A percentile compares a stretch with the other conserved stretches of the same genome.
Evolutionary conservation across 2,797 vertebrate species (phyloP).

Genomic region (Mormyrus proboscirostris): DNA sequence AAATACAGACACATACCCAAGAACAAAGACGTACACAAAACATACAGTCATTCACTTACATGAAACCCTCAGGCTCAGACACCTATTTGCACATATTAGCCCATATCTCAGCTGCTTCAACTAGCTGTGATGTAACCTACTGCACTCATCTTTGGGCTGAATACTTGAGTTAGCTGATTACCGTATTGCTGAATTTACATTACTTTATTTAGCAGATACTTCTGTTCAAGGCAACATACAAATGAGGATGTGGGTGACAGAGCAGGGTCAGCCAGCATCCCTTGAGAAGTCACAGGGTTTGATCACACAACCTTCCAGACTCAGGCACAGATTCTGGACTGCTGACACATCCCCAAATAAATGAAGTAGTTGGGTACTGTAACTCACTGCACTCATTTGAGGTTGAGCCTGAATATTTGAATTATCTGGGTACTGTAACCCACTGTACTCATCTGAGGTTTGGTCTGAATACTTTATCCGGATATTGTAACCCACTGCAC

Average conservation of each 20-base stretch:
- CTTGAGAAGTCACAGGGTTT: background rate
- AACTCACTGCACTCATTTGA: constrained; percentile 11
- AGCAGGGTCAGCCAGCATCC: background rate
- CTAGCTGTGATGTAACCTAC: constrained; percentile 13
- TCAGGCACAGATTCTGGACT: background rate
- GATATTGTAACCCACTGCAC: background rate
- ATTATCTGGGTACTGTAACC: background rate
- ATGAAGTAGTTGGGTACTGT: background rate
- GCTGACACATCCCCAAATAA: background rate
- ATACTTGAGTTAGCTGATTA: background rate
- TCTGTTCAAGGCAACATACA: background rate
- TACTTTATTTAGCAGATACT: background rate
- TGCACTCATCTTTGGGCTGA: constrained; percentile 13
- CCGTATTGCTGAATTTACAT: background rate
- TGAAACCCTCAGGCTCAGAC: background rate
- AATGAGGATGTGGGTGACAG: background rate
- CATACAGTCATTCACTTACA: constrained; percentile 4
- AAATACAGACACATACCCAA: background rate
- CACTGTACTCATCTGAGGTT: constrained; percentile 14
- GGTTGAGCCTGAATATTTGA: constrained; percentile 1
- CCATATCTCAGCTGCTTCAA: background rate
- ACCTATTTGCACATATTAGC: background rate
- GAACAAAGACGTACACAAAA: background rate
- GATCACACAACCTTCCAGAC: background rate
- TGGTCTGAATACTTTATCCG: background rate